Evolutionary conservation across 2,113 vertebrate species (phyloP).

Genomic region (Pluvialis apricaria): DNA sequence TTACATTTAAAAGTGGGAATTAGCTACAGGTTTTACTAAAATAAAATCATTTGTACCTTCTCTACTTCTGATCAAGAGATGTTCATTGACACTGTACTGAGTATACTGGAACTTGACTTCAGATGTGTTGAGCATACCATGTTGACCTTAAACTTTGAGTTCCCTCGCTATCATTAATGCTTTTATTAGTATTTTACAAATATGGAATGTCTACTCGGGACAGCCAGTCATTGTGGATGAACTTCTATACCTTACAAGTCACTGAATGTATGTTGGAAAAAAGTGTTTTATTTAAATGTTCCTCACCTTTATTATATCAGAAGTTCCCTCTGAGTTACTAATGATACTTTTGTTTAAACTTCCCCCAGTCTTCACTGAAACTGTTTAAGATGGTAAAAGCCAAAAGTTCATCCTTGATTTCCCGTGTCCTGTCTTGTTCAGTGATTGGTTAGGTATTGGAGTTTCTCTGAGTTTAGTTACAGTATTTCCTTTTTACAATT

Average conservation of each 20-base stretch:
- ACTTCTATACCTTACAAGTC: background rate
- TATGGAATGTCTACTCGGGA: background rate
- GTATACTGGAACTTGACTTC: background rate
- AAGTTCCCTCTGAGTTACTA: background rate
- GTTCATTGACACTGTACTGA: background rate
- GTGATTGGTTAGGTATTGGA: background rate
- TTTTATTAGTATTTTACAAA: background rate
- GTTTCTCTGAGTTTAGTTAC: background rate
- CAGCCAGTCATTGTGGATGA: background rate
- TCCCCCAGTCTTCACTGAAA: background rate
- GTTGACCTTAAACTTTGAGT: background rate
- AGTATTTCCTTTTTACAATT: background rate
- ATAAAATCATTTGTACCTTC: background rate
- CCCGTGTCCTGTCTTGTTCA: background rate
- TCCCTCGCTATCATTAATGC: background rate
- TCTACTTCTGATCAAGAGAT: background rate
- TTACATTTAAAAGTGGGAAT: background rate
- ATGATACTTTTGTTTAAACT: background rate
- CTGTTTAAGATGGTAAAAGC: background rate
- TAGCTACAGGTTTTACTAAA: background rate
- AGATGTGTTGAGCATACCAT: background rate
- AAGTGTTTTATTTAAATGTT: background rate
- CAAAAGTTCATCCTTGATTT: background rate
- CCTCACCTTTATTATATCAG: background rate
- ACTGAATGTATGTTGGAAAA: background rate